These are phyloP conservation scores for Hassar affinis DNA, from an alignment of 2,113 vertebrate genomes.

Conservation along the genomic window DNA sequence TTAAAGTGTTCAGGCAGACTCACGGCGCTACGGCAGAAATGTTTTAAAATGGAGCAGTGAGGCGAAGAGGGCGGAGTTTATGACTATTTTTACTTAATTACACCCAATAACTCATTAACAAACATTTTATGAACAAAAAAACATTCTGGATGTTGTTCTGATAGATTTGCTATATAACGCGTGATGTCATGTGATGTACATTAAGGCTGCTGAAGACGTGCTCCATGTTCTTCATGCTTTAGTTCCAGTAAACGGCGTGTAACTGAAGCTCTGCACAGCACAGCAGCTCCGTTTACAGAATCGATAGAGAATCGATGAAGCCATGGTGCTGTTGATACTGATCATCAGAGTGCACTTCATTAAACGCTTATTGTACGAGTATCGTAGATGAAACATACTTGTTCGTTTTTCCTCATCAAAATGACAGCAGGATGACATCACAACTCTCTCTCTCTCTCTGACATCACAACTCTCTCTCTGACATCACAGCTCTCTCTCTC, in stretches of 20 bases:
- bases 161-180: not conserved
- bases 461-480: too few relatives aligned
- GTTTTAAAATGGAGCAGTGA: not conserved
- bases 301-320: not conserved
- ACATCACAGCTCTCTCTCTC: too few relatives aligned
- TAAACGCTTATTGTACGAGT: not conserved
- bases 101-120: not conserved
- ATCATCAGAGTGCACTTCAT: conserved; percentile 21
- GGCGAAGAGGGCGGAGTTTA: not conserved
- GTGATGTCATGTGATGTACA: not conserved
- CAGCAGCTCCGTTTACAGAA: not conserved
- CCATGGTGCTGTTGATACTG: too few relatives aligned
- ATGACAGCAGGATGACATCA: too few relatives aligned
- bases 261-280: not conserved
- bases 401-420: too few relatives aligned
- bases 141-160: not conserved
- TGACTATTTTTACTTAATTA: not conserved
- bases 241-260: not conserved
- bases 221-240: too few relatives aligned
- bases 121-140: not conserved
- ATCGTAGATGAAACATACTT: not conserved
- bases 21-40: too few relatives aligned
- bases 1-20: too few relatives aligned
- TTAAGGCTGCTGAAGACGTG: not conserved
- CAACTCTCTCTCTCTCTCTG: too few relatives aligned